These are phyloP conservation scores for Ceriagrion tenellum DNA, from an alignment of 2,888 invertebrate species.

Conservation along the genomic window DNA sequence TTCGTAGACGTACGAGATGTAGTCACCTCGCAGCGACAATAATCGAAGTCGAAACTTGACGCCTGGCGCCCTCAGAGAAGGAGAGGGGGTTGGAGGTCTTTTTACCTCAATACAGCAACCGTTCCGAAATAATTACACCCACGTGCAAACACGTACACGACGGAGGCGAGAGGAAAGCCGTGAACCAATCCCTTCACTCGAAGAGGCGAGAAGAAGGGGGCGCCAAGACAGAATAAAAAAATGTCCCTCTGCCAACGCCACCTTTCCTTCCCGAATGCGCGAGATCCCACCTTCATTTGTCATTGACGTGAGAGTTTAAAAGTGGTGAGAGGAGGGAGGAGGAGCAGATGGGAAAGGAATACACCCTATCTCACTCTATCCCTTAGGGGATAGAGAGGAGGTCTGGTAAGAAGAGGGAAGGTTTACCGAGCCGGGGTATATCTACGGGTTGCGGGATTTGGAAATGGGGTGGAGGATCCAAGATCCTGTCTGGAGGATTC, in stretches of 20 bases:
- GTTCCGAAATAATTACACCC: conserved; percentile 1
- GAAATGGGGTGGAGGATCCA: background rate
- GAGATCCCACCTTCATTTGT: conserved; percentile 23
- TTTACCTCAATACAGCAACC: background rate
- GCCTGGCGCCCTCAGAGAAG: background rate
- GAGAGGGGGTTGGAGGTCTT: too few species aligned
- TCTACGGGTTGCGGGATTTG: background rate
- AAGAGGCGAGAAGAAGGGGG: background rate
- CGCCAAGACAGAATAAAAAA: background rate
- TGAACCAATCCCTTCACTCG: background rate
- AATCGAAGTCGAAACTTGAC: background rate
- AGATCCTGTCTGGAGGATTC: background rate
- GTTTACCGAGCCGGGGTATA: background rate
- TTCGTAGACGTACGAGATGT: too few species aligned
- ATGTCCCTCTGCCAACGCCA: too few species aligned
- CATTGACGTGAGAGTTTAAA: background rate
- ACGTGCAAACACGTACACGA: background rate
- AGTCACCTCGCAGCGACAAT: background rate
- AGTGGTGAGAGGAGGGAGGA: background rate
- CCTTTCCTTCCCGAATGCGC: background rate
- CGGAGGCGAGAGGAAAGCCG: background rate
- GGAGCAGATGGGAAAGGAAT: background rate
- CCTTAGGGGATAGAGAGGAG: background rate
- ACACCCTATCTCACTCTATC: background rate
- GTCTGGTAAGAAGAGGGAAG: background rate